Evolutionary conservation across 2,797 vertebrate genomes (phyloP).

Genomic region (Cacajao melanocephalus): DNA sequence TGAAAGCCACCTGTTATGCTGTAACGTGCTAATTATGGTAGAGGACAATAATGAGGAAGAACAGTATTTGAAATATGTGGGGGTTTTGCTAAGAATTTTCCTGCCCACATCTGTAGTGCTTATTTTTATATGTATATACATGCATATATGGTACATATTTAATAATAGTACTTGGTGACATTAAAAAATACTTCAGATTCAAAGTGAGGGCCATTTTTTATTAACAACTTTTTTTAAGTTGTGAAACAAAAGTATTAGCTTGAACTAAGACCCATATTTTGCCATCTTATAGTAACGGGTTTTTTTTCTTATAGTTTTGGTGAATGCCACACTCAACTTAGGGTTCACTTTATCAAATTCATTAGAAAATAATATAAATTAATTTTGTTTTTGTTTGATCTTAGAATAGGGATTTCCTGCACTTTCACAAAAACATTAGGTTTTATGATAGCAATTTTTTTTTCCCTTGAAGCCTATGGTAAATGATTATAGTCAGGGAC

Average conservation of each 20-base stretch:
- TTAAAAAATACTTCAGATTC: slow-evolving; percentile 69
- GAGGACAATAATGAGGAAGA: slow-evolving; percentile 79
- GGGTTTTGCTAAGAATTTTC: slow-evolving; percentile 70
- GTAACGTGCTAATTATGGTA: slow-evolving; percentile 80
- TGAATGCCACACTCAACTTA: not conserved
- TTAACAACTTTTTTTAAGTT: slow-evolving; percentile 10
- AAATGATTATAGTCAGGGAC: not conserved
- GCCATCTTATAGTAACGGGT: not conserved
- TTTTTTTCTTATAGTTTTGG: not conserved
- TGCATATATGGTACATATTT: slow-evolving; percentile 61
- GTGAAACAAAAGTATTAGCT: not conserved
- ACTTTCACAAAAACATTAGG: not conserved
- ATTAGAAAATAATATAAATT: not conserved
- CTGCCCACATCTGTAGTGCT: slow-evolving; percentile 73
- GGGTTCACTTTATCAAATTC: slow-evolving; percentile 31
- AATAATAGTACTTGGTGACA: slow-evolving; percentile 59
- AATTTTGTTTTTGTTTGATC: not conserved
- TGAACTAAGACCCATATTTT: not conserved
- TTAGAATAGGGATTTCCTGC: not conserved
- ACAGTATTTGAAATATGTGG: slow-evolving; percentile 73
- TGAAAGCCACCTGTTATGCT: slow-evolving; percentile 83
- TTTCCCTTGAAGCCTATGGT: not conserved
- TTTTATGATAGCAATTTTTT: not conserved
- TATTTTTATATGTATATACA: slow-evolving; percentile 71
- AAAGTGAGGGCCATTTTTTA: slow-evolving; percentile 41